These are phyloP conservation scores for Lates calcarifer DNA, from an alignment of 2,113 vertebrate genomes.

Conservation along the genomic window DNA sequence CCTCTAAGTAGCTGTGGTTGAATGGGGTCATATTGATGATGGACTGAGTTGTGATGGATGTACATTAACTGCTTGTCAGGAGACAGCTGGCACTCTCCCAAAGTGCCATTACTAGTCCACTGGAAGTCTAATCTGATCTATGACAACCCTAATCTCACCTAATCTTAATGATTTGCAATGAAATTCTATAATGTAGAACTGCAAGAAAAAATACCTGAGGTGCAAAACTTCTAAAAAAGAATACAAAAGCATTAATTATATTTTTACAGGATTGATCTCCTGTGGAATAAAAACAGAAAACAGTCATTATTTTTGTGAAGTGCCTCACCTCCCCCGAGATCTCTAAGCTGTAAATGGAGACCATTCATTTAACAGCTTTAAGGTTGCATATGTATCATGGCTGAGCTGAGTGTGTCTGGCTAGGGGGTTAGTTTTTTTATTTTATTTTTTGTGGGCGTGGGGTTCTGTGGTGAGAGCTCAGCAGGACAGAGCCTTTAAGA, in stretches of 20 bases:
- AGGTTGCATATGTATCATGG: slow-evolving; percentile 61
- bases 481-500: slow-evolving; percentile 73
- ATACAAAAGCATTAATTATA: slow-evolving; percentile 6
- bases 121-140: background rate
- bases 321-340: slow-evolving; percentile 13
- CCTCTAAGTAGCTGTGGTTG: background rate
- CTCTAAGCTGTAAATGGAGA: slow-evolving; percentile 14
- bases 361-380: slow-evolving; percentile 73
- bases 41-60: background rate
- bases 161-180: background rate
- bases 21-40: background rate
- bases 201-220: background rate
- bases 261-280: slow-evolving; percentile 1
- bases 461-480: slow-evolving; percentile 53
- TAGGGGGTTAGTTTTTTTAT: no score
- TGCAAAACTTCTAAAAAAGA: background rate
- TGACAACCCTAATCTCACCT: background rate
- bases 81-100: background rate
- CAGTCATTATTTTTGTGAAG: slow-evolving; percentile 33
- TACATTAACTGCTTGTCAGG: background rate
- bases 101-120: background rate
- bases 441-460: slow-evolving; percentile 35
- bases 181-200: background rate
- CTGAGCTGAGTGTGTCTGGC: slow-evolving; percentile 54
- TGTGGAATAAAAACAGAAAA: slow-evolving; percentile 13